Evolutionary conservation across 2,113 vertebrate species (phyloP), one percentile per base, ranked within the genome.

Genomic region (Emberiza fucata): DNA sequence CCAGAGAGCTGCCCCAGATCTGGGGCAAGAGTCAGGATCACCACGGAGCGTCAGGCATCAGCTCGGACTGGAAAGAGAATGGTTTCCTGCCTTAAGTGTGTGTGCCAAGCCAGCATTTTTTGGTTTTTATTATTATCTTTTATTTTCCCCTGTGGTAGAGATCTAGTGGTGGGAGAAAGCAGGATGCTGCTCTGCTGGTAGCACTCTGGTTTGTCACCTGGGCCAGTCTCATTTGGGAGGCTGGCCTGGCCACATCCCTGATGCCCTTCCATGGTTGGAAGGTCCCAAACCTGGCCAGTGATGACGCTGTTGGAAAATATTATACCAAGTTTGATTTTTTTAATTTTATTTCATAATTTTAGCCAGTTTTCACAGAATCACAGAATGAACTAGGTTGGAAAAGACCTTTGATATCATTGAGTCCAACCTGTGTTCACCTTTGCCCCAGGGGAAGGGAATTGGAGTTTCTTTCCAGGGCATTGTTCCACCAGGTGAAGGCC

Each of bases 211-310:
- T 85, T 81, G 51, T 56, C 61, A 71, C 39, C 51, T 71, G 65
- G 42, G 31, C 42, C 69, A 66, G 24, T 60, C 44, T 76, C 17
- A 29, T 27, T 1, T 50, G 44, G 57, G 64, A 92, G 31, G 35
- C 24, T 4, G 7, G 31, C 16, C 59, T 44, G 33, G 27, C 40
- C 31, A 45, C 47, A 66, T 37, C 24, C 57, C 57, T 72, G 79
- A 29, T 0, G 0, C 4, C 6, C 11, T 61, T 48, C 35, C n/a
- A 37, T 0, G 0, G 40, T 8, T 86, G 79, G 61, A 51, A 79
- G 16, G 40, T 44, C 76, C 69, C 68, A 61, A 76, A 2, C 19
- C 11, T 23, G 20, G 63, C 31, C 76, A 37, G 37, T 2, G 25
- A 53, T 50, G 23, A 61, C 29, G 28, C 28, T 64, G 23, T 29